phyloP scores from a whole-genome alignment of 2,797 vertebrate species.

The Girardinus metallicus region DNA sequence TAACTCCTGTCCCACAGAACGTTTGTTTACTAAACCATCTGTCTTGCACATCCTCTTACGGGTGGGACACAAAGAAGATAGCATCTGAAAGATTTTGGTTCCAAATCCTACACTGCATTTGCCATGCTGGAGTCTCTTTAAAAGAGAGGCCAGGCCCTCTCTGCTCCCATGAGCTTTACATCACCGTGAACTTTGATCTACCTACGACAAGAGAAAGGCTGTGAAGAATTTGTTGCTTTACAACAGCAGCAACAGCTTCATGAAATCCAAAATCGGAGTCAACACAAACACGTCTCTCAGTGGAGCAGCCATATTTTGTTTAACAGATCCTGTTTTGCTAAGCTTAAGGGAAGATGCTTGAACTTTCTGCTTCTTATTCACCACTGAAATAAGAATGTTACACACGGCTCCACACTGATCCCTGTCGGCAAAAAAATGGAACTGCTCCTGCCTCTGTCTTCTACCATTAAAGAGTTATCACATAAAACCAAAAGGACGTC shows the following conservation, averaged over 20 bases:
- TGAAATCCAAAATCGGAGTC: slow-evolving; percentile 29
- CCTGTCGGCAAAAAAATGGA: slow-evolving; percentile 38
- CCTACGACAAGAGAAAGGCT: neutral
- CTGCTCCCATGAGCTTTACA: slow-evolving; percentile 17
- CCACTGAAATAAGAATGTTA: slow-evolving; percentile 23
- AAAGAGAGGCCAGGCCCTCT: slow-evolving; percentile 28
- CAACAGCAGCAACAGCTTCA: slow-evolving; percentile 28
- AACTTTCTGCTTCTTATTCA: slow-evolving; percentile 40
- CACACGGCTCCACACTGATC: slow-evolving; percentile 61
- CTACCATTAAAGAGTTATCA: neutral
- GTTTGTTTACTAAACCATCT: neutral
- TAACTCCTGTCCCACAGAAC: neutral
- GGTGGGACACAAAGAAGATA: neutral
- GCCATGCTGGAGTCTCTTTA: slow-evolving; percentile 34
- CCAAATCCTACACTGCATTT: slow-evolving; percentile 6
- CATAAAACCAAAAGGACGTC: neutral
- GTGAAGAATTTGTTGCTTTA: slow-evolving; percentile 31
- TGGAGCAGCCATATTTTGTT: slow-evolving; percentile 39
- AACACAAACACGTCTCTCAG: slow-evolving; percentile 12
- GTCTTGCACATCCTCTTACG: neutral
- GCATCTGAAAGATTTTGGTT: slow-evolving; percentile 10
- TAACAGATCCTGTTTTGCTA: slow-evolving; percentile 34
- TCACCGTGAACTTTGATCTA: slow-evolving; percentile 34
- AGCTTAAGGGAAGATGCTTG: slow-evolving; percentile 46
- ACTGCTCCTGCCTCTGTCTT: slow-evolving; percentile 16